A percentile compares a stretch with the other conserved stretches of the same genome.
Evolutionary conservation across 2,797 vertebrate species (phyloP).

Genomic region (Buphagus erythrorhynchus): DNA sequence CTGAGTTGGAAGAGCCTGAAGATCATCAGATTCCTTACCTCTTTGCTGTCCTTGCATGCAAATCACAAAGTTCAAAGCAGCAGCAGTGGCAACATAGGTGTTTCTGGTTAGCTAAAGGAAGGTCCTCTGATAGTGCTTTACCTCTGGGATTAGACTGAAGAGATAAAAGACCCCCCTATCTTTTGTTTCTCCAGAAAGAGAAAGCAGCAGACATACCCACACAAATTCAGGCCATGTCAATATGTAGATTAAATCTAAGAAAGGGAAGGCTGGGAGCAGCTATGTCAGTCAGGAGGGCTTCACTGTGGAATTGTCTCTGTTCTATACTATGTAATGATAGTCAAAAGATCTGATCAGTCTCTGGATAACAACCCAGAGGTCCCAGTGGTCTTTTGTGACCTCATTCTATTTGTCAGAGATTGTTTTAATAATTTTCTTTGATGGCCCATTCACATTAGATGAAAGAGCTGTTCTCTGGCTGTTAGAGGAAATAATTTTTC

Average conservation of each 20-base stretch:
- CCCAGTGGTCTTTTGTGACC: background rate
- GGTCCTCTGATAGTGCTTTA: background rate
- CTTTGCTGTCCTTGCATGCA: background rate
- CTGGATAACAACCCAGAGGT: background rate
- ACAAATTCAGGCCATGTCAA: background rate
- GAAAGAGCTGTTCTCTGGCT: background rate
- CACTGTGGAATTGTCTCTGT: background rate
- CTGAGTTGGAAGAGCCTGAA: constrained; percentile 1
- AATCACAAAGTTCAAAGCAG: background rate
- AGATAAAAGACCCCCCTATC: background rate
- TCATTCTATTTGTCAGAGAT: background rate
- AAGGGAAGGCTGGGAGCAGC: background rate
- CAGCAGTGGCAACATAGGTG: background rate
- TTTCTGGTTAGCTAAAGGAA: background rate
- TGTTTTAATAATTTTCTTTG: background rate
- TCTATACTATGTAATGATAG: background rate
- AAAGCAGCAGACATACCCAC: background rate
- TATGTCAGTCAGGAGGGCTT: background rate
- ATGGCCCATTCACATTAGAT: background rate
- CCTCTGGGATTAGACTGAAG: background rate
- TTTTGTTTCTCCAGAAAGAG: background rate
- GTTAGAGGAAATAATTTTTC: background rate
- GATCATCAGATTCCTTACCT: constrained; percentile 44
- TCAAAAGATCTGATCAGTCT: background rate
- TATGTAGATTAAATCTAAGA: background rate